Percentiles rank a stretch among this genome's conserved stretches.
Evolutionary conservation across 2,888 invertebrate species (phyloP).

Genomic region (Brachypalpus laphriformis): DNA sequence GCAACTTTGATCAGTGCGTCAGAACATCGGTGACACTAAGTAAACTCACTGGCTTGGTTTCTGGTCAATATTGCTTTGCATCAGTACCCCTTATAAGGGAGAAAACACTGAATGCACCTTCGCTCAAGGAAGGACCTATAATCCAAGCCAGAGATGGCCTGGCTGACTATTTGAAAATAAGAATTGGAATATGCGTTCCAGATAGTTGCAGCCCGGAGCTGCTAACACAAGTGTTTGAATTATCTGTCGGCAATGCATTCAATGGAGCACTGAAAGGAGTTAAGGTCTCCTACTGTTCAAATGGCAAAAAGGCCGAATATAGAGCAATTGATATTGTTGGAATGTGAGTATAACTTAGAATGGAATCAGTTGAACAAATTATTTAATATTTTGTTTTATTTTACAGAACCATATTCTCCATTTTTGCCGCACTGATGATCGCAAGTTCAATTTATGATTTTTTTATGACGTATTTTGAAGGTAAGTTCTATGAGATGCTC

Average conservation of each 20-base stretch:
- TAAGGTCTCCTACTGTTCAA: not conserved
- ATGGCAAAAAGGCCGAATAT: not conserved
- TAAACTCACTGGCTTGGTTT: not conserved
- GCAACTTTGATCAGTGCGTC: constrained; percentile 48
- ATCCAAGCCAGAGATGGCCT: not conserved
- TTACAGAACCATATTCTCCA: constrained; percentile 31
- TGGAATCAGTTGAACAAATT: not conserved
- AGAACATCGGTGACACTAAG: constrained; percentile 5
- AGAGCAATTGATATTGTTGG: constrained; percentile 25
- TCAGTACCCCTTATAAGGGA: not conserved
- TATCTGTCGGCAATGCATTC: not conserved
- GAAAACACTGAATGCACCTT: no score
- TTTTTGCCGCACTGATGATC: constrained; percentile 20
- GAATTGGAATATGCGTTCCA: constrained; percentile 40
- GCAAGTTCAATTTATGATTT: constrained; percentile 39
- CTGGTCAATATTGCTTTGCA: constrained; percentile 43
- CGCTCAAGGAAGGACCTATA: not conserved
- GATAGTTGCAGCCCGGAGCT: constrained; percentile 19
- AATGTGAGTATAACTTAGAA: constrained; percentile 15
- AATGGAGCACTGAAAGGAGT: constrained; percentile 26
- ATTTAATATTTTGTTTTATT: not conserved
- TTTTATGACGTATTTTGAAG: not conserved
- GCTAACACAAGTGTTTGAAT: not conserved
- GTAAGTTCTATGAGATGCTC: no score
- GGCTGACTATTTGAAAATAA: not conserved